A percentile compares a stretch with the other conserved stretches of the same genome.
Conservation (phyloP, 2,113 vertebrate species). For the Tauraco erythrolophus region DNA sequence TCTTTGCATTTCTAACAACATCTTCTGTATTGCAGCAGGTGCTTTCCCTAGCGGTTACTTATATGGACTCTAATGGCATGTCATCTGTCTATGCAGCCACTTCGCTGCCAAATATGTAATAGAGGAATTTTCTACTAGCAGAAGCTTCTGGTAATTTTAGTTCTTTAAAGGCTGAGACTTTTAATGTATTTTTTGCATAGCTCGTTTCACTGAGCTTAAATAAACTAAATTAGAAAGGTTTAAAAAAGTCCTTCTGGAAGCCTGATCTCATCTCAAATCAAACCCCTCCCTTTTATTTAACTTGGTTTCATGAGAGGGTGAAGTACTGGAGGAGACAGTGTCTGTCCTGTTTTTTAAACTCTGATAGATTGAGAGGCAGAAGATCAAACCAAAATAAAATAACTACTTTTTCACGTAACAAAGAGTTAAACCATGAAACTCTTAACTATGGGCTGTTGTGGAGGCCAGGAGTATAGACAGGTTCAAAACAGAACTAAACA, state of each 20-base stretch:
- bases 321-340: background rate
- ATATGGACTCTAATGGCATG: conserved; percentile 58
- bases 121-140: conserved; percentile 56
- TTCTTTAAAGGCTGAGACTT: conserved; percentile 34
- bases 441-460: background rate
- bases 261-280: background rate
- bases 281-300: background rate
- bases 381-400: background rate
- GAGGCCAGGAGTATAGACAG: background rate
- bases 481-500: background rate
- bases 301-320: background rate
- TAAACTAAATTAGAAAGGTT: conserved; percentile 11
- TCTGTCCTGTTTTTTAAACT: background rate
- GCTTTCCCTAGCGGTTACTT: conserved; percentile 69
- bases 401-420: background rate
- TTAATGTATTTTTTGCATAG: conserved; percentile 29
- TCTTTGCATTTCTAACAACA: conserved; percentile 67
- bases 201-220: conserved; percentile 39
- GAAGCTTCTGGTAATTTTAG: conserved; percentile 55
- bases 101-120: conserved; percentile 62
- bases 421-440: background rate
- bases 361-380: background rate
- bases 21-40: conserved; percentile 66
- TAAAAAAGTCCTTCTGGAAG: conserved; percentile 22
- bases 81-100: conserved; percentile 64